These are phyloP conservation scores for Tenebrio molitor DNA, from an alignment of 1,140 invertebrate species.

Conservation along the genomic window DNA sequence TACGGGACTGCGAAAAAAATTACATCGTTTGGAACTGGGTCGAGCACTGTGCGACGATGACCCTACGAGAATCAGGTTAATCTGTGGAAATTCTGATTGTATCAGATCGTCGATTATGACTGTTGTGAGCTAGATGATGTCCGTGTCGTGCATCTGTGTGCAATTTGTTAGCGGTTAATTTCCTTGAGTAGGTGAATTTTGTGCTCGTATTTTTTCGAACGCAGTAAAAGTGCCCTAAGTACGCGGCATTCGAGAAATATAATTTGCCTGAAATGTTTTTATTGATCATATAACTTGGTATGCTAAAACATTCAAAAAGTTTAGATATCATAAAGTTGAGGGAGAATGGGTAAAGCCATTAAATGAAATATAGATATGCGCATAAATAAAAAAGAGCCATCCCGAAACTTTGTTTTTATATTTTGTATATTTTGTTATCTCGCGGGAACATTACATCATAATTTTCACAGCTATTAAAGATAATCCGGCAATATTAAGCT, in stretches of 20 bases:
- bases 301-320: slow-evolving; percentile 45
- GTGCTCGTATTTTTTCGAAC: slow-evolving; percentile 18
- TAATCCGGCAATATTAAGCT: slow-evolving; percentile 39
- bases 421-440: slow-evolving; percentile 37
- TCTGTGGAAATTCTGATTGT: slow-evolving; percentile 40
- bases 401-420: slow-evolving; percentile 32
- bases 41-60: slow-evolving; percentile 1
- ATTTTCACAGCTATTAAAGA: slow-evolving; percentile 38
- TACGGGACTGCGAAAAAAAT: slow-evolving; percentile 7
- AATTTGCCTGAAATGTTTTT: slow-evolving; percentile 41
- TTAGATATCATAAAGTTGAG: slow-evolving; percentile 45
- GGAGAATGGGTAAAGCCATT: slow-evolving; percentile 39
- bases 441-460: slow-evolving; percentile 31
- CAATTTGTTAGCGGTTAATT: background rate
- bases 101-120: slow-evolving; percentile 18
- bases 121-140: too few species aligned
- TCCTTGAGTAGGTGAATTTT: slow-evolving; percentile 1
- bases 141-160: too few species aligned
- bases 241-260: slow-evolving; percentile 16
- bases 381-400: slow-evolving; percentile 42
- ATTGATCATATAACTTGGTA: slow-evolving; percentile 44
- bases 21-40: slow-evolving; percentile 1
- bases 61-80: slow-evolving; percentile 44
- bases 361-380: slow-evolving; percentile 40
- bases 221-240: slow-evolving; percentile 14